A percentile compares a stretch with the other conserved stretches of the same genome.
Conservation (phyloP, 2,888 invertebrate genomes). For the Hemithea aestivaria region DNA sequence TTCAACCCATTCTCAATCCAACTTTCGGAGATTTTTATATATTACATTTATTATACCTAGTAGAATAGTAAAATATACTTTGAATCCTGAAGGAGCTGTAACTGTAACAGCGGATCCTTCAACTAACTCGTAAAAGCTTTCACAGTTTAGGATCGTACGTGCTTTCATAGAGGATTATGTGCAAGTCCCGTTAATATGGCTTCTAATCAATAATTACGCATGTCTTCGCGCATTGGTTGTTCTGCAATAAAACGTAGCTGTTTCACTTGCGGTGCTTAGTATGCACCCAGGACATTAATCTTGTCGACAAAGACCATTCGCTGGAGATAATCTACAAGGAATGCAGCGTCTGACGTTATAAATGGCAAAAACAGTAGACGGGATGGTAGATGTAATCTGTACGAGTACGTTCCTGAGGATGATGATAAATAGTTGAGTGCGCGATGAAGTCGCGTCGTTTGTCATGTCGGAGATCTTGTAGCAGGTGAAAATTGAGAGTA, state of each 20-base stretch:
- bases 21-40: too few species aligned
- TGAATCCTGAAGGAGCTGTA: too few species aligned
- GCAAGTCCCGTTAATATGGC: too few species aligned
- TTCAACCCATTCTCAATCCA: too few species aligned
- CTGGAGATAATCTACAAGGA: slow-evolving; percentile 30
- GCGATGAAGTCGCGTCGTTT: slow-evolving; percentile 43
- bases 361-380: slow-evolving; percentile 37
- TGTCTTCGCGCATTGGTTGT: too few species aligned
- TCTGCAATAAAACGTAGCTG: slow-evolving; percentile 3
- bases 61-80: too few species aligned
- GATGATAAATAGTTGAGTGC: slow-evolving; percentile 41
- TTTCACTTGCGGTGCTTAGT: slow-evolving; percentile 1
- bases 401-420: slow-evolving; percentile 31
- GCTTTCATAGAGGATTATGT: too few species aligned
- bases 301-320: slow-evolving; percentile 20
- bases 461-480: slow-evolving; percentile 26
- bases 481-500: slow-evolving; percentile 5
- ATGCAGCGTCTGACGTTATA: slow-evolving; percentile 33
- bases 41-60: too few species aligned
- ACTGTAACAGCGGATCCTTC: too few species aligned
- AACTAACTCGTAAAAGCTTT: too few species aligned
- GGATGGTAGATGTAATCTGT: slow-evolving; percentile 41
- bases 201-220: too few species aligned
- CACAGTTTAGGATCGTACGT: too few species aligned
- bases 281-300: slow-evolving; percentile 18